A percentile compares a stretch with the other conserved stretches of the same genome.
Conservation (phyloP, 2,888 invertebrate genomes). For the Leptinotarsa juncta region DNA sequence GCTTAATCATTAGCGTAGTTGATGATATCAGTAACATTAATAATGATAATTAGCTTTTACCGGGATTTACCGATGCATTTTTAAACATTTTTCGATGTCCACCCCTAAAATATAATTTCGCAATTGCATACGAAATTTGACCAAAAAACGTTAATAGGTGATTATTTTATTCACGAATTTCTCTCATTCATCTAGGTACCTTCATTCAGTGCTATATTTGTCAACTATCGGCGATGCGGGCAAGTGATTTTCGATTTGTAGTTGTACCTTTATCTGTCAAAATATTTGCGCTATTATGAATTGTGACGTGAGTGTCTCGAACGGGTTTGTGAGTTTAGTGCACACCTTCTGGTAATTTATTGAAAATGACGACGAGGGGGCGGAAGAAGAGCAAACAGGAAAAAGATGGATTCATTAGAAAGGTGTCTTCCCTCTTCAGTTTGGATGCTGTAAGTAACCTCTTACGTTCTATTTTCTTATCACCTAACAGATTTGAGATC, state of each 20-base stretch:
- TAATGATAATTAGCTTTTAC: neutral
- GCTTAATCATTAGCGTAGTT: neutral
- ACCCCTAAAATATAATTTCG: too few species aligned
- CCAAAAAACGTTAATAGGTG: too few species aligned
- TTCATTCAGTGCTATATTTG: too few species aligned
- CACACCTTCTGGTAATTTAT: neutral
- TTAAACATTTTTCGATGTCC: too few species aligned
- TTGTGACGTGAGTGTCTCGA: constrained; percentile 38
- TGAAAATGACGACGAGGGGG: constrained; percentile 71
- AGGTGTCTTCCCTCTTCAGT: constrained; percentile 89
- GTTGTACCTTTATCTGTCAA: constrained; percentile 9
- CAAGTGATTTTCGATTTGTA: constrained; percentile 14
- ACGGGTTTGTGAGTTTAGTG: constrained; percentile 6
- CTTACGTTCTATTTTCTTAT: neutral
- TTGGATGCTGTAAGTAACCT: constrained; percentile 80
- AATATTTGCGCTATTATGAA: constrained; percentile 35
- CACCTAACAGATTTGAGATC: neutral
- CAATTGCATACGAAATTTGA: too few species aligned
- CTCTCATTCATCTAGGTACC: too few species aligned
- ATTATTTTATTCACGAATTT: too few species aligned
- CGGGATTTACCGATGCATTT: too few species aligned
- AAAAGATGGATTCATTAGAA: constrained; percentile 81
- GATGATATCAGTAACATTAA: neutral
- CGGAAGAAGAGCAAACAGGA: constrained; percentile 75
- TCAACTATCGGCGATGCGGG: neutral